Evolutionary conservation across 2,888 invertebrate species (phyloP).

Genomic region (Eilema caniola): DNA sequence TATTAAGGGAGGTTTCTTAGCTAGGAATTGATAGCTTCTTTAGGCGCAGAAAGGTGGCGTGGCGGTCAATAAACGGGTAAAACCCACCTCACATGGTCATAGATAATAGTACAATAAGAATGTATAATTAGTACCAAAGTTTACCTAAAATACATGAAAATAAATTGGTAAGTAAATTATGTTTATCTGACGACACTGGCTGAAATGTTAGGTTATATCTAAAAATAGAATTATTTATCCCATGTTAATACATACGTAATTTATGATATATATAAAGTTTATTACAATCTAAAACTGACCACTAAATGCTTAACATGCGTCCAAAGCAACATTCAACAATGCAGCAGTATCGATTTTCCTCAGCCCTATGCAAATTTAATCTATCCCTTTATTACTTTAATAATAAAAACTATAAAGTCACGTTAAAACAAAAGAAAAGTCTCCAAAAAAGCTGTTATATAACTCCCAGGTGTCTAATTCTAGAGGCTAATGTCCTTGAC

Average conservation of each 20-base stretch:
- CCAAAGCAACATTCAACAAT: slow-evolving; percentile 6
- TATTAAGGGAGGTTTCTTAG: neutral
- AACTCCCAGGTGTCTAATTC: slow-evolving; percentile 59
- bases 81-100: neutral
- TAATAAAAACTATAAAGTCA: neutral
- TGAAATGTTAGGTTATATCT: neutral
- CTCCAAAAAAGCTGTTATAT: slow-evolving; percentile 52
- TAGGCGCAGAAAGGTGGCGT: neutral
- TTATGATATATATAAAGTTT: neutral
- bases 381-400: no score
- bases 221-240: neutral
- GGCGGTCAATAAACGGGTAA: neutral
- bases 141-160: neutral
- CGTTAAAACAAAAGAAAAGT: slow-evolving; percentile 15
- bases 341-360: slow-evolving; percentile 24
- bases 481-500: slow-evolving; percentile 70
- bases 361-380: neutral
- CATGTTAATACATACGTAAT: neutral
- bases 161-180: neutral
- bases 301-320: neutral
- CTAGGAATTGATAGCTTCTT: neutral
- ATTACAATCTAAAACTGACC: neutral
- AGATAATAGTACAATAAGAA: no score
- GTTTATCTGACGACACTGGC: neutral
- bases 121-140: no score